A percentile compares a stretch with the other conserved stretches of the same genome.
Conservation (phyloP, 2,888 invertebrate species). For the Sisyra terminalis region DNA sequence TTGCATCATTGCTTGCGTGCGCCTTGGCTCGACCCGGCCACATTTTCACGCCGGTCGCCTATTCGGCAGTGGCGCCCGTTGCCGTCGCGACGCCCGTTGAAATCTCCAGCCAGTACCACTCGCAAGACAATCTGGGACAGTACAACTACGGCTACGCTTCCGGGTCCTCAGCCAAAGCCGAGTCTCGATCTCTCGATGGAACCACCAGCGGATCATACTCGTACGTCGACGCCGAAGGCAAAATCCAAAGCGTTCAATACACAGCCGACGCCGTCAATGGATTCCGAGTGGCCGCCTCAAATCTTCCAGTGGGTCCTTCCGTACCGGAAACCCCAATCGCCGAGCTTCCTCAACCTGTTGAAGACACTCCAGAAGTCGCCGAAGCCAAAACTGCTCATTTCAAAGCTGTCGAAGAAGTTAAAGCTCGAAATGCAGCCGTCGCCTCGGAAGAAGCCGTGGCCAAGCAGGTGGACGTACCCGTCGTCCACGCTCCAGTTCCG, state of each 20-base stretch:
- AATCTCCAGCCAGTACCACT: conserved; percentile 29
- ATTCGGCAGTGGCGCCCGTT: neutral
- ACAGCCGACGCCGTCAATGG: conserved; percentile 36
- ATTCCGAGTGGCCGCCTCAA: conserved; percentile 42
- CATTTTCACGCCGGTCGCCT: too few species aligned
- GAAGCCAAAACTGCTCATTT: conserved; percentile 27
- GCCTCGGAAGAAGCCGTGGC: conserved; percentile 6
- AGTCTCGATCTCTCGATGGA: conserved; percentile 38
- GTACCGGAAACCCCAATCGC: conserved; percentile 19
- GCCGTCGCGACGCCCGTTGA: conserved; percentile 8
- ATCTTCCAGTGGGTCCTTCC: conserved; percentile 29
- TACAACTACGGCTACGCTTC: conserved; percentile 44
- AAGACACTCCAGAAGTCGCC: conserved; percentile 30
- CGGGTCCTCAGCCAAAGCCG: conserved; percentile 39
- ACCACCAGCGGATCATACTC: conserved; percentile 41
- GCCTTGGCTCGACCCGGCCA: too few species aligned
- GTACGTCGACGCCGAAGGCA: conserved; percentile 40
- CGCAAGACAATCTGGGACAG: conserved; percentile 41
- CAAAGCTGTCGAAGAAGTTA: conserved; percentile 23
- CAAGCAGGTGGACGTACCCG: neutral
- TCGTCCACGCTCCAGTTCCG: conserved; percentile 4
- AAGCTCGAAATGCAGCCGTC: conserved; percentile 14
- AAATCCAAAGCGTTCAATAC: conserved; percentile 40
- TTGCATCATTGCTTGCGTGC: too few species aligned
- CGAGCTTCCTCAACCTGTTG: conserved; percentile 19